Conservation (phyloP, 2,113 vertebrate species). For the Actenoides hombroni region DNA sequence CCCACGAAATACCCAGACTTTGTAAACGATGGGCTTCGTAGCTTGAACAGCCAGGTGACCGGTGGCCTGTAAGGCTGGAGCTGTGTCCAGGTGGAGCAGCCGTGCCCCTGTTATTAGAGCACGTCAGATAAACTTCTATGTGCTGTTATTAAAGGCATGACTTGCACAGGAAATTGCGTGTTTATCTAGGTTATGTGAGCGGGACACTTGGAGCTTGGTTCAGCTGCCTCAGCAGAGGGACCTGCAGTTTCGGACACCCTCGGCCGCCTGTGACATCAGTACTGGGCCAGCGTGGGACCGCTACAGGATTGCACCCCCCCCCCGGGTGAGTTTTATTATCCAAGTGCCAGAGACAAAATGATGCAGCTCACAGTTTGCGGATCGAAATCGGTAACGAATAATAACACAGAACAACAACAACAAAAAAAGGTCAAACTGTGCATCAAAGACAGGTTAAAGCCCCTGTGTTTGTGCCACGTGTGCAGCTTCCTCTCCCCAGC, state of each 20-base stretch:
- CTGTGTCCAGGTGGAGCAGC: neutral
- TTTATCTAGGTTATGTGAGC: neutral
- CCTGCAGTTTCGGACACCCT: neutral
- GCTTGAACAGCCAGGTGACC: neutral
- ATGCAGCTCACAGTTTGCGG: neutral
- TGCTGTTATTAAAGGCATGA: neutral
- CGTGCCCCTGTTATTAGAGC: neutral
- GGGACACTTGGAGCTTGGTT: neutral
- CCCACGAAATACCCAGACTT: neutral
- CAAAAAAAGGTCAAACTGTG: neutral
- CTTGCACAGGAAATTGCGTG: neutral
- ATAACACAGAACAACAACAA: neutral
- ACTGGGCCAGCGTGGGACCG: fast-evolving
- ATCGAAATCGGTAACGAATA: neutral
- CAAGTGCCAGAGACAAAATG: neutral
- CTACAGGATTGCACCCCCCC: neutral
- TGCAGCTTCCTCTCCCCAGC: neutral
- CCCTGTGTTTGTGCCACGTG: neutral
- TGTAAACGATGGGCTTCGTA: neutral
- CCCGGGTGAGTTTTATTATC: neutral
- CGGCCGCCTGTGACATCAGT: neutral
- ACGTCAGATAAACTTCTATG: neutral
- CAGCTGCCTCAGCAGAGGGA: neutral
- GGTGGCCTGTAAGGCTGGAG: neutral
- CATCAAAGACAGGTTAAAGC: neutral